phyloP scores from a whole-genome alignment of 1,140 invertebrate species.

The Drosophila saltans region DNA sequence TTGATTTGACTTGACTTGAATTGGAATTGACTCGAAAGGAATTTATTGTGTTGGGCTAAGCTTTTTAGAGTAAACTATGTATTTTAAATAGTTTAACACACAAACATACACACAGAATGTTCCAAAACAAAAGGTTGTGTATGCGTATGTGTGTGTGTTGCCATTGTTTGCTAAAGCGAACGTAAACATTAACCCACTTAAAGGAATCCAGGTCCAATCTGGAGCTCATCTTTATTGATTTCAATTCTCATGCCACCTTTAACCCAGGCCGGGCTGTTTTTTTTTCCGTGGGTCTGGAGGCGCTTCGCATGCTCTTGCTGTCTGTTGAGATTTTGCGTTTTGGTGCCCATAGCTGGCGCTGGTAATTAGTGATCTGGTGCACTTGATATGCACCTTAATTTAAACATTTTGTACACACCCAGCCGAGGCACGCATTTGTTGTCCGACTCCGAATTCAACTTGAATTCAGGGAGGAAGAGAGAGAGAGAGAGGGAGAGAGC shows the following conservation, averaged over 20 bases:
- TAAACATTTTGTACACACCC: slow-evolving; percentile 82
- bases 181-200: slow-evolving; percentile 73
- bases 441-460: not conserved
- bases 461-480: too few species aligned
- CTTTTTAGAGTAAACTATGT: not conserved
- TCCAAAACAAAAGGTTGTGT: too few species aligned
- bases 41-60: slow-evolving; percentile 2
- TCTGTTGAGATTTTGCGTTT: slow-evolving; percentile 11
- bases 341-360: slow-evolving; percentile 62
- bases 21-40: not conserved
- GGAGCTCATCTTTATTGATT: slow-evolving; percentile 77
- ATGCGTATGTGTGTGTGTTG: slow-evolving; percentile 16
- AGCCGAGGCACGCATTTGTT: slow-evolving; percentile 54
- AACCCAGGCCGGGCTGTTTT: slow-evolving; percentile 21
- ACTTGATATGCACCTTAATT: slow-evolving; percentile 81
- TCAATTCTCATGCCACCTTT: slow-evolving; percentile 61
- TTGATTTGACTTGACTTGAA: slow-evolving; percentile 8
- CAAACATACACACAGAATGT: not conserved
- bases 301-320: slow-evolving; percentile 28
- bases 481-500: not conserved
- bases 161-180: slow-evolving; percentile 52
- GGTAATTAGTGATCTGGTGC: slow-evolving; percentile 81
- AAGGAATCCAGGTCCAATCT: slow-evolving; percentile 52
- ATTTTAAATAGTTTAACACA: slow-evolving; percentile 7
- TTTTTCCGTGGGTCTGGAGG: slow-evolving; percentile 15